Evolutionary conservation across 2,797 vertebrate genomes (phyloP).

Genomic region (Schizopygopsis malacanthus): DNA sequence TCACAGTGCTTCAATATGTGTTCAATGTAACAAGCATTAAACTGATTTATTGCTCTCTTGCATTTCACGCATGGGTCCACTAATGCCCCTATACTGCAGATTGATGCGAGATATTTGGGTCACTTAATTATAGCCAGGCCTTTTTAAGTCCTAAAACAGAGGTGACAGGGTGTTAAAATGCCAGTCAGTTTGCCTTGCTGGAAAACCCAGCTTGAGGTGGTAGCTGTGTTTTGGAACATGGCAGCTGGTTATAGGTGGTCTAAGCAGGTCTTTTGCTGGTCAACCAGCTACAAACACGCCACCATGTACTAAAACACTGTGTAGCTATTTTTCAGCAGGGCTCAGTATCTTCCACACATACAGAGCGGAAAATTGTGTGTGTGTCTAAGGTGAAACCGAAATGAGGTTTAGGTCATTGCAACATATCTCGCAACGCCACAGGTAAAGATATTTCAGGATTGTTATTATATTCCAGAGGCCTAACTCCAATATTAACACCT

Average conservation of each 20-base stretch:
- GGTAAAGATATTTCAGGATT: conserved; percentile 69
- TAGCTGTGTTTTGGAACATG: conserved; percentile 30
- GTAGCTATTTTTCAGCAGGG: conserved; percentile 9
- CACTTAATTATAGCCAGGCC: conserved; percentile 65
- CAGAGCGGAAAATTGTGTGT: conserved; percentile 43
- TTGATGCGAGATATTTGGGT: conserved; percentile 62
- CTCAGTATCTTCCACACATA: conserved; percentile 54
- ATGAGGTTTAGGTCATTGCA: conserved; percentile 69
- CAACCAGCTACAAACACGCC: neutral
- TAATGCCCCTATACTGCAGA: conserved; percentile 51
- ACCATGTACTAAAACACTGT: neutral
- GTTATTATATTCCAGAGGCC: conserved; percentile 67
- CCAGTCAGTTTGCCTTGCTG: neutral
- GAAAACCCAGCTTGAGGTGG: conserved; percentile 14
- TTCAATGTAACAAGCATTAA: conserved; percentile 50
- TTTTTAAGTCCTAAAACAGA: conserved; percentile 71
- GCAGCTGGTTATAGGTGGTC: conserved; percentile 34
- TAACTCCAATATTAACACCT: conserved; percentile 53
- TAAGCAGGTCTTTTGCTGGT: neutral
- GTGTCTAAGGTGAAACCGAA: conserved; percentile 52
- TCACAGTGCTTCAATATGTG: conserved; percentile 49
- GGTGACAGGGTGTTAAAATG: conserved; percentile 74
- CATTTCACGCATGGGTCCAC: conserved; percentile 52
- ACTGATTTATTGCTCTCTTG: conserved; percentile 56
- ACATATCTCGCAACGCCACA: conserved; percentile 71